Evolutionary conservation across 2,888 invertebrate species (phyloP).

Genomic region (Cynaeus angustus): DNA sequence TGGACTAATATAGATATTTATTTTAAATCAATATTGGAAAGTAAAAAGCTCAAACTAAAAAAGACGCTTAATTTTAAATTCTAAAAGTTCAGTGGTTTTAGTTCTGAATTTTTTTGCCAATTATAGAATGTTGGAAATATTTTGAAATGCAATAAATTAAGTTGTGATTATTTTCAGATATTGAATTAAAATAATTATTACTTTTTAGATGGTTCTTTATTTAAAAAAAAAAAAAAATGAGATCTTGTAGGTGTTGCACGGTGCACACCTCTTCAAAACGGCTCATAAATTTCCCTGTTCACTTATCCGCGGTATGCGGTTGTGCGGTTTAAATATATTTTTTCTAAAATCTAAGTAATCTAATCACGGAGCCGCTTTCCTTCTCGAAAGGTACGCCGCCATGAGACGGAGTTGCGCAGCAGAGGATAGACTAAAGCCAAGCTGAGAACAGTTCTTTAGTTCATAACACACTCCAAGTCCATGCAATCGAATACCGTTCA

Average conservation of each 20-base stretch:
- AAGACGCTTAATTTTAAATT: no score
- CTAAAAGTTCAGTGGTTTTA: no score
- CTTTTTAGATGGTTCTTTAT: no score
- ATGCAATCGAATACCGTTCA: constrained; percentile 50
- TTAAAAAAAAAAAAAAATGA: neutral
- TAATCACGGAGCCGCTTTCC: constrained; percentile 26
- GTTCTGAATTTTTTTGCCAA: no score
- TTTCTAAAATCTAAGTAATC: constrained; percentile 22
- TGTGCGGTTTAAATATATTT: neutral
- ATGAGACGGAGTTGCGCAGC: constrained; percentile 47
- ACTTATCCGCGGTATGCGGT: constrained; percentile 1
- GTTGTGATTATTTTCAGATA: no score
- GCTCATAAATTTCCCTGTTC: neutral
- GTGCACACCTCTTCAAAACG: neutral
- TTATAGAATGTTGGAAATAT: no score
- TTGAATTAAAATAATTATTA: no score
- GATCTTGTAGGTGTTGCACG: neutral
- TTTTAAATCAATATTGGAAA: no score
- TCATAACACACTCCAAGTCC: constrained; percentile 46
- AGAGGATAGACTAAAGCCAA: constrained; percentile 26
- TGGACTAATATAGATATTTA: no score
- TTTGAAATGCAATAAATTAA: no score
- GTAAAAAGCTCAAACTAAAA: no score
- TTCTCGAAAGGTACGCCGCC: constrained; percentile 18
- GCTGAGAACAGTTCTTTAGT: constrained; percentile 45